Evolutionary conservation across 2,113 vertebrate species (phyloP).

Genomic region (Pelodiscus sinensis): DNA sequence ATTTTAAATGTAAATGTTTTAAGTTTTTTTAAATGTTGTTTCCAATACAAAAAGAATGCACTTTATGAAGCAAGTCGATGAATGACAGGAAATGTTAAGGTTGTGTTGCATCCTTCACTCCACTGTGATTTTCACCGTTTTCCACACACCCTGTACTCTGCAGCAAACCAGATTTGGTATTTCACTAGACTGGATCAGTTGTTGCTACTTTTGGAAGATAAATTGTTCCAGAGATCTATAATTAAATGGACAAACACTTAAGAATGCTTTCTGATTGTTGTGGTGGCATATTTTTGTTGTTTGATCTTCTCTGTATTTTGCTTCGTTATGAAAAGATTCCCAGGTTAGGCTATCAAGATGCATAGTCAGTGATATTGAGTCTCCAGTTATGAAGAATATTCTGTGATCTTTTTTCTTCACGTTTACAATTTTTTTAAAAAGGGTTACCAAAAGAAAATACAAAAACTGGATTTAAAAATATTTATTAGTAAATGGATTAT

Average conservation of each 20-base stretch:
- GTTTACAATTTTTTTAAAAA: neutral
- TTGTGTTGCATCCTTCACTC: neutral
- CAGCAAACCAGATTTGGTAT: neutral
- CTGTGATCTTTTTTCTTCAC: neutral
- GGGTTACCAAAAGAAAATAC: neutral
- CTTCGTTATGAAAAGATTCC: neutral
- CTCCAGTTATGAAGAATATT: neutral
- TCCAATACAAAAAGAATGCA: neutral
- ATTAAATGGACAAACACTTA: neutral
- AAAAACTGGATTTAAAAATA: neutral
- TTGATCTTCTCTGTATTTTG: neutral
- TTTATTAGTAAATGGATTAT: neutral
- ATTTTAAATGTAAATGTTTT: neutral
- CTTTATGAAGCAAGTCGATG: neutral
- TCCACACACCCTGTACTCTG: rapidly evolving
- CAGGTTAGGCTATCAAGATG: neutral
- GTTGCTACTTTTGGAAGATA: neutral
- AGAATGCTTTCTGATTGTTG: neutral
- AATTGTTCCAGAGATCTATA: neutral
- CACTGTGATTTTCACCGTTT: neutral
- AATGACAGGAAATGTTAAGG: neutral
- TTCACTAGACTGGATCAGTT: neutral
- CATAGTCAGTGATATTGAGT: neutral
- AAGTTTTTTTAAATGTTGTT: neutral
- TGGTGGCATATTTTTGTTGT: neutral